A percentile compares a stretch with the other conserved stretches of the same genome.
Conservation (phyloP, 2,113 vertebrate genomes). For the Heterotis niloticus region DNA sequence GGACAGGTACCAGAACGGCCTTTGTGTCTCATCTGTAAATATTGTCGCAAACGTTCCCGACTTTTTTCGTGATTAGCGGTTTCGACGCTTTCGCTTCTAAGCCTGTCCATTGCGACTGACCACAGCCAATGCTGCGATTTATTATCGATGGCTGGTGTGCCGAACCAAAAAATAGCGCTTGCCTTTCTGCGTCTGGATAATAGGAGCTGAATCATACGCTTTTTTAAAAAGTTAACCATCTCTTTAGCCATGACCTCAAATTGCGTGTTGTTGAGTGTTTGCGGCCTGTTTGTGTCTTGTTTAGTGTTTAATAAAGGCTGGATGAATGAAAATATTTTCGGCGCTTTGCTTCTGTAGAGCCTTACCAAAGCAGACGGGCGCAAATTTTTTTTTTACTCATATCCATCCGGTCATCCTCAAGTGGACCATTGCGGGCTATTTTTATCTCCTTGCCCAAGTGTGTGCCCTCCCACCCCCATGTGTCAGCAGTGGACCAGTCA, state of each 20-base stretch:
- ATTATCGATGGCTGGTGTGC: background rate
- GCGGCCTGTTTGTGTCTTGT: background rate
- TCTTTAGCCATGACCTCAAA: too few species aligned
- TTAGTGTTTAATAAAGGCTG: background rate
- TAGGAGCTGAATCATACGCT: background rate
- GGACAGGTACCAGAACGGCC: constrained; percentile 28
- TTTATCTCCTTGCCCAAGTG: constrained; percentile 5
- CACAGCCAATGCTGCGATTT: constrained; percentile 1
- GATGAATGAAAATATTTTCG: too few species aligned
- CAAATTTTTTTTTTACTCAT: constrained; percentile 14
- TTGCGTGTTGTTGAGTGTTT: background rate
- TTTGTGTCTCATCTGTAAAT: constrained; percentile 27
- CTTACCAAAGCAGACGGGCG: background rate
- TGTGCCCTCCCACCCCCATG: constrained; percentile 39
- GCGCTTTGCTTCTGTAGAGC: background rate
- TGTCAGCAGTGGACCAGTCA: constrained; percentile 43
- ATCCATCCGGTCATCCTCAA: constrained; percentile 12
- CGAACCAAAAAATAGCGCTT: background rate
- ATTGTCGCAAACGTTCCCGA: constrained; percentile 16
- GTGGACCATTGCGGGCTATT: constrained; percentile 13
- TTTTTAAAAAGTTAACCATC: background rate
- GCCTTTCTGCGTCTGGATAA: background rate
- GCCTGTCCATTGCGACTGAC: background rate
- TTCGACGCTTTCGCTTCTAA: background rate
- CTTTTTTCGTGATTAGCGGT: background rate